A percentile compares a stretch with the other conserved stretches of the same genome.
These are phyloP conservation scores for Pollenia amentaria DNA, from an alignment of 2,888 invertebrate genomes.

Conservation along the genomic window DNA sequence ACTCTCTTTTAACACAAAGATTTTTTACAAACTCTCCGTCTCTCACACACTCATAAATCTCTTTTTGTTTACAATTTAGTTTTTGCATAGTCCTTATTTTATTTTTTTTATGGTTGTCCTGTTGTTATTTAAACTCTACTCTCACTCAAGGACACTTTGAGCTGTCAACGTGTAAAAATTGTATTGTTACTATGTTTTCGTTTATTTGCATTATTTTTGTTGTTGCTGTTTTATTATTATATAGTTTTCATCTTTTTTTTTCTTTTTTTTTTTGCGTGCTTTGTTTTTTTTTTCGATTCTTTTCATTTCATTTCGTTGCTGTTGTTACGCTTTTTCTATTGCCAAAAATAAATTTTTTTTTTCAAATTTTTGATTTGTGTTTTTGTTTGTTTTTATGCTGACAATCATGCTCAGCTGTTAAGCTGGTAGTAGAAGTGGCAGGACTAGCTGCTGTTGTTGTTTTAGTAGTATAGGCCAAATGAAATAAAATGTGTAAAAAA, in stretches of 20 bases:
- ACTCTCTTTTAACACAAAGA: background rate
- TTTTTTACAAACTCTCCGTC: background rate
- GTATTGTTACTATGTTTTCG: constrained; percentile 67
- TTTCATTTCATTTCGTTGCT: constrained; percentile 8
- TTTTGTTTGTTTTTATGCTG: constrained; percentile 40
- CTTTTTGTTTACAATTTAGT: constrained; percentile 72
- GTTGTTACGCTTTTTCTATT: constrained; percentile 35
- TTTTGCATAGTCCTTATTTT: constrained; percentile 14
- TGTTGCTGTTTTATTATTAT: constrained; percentile 59
- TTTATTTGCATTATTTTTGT: constrained; percentile 58
- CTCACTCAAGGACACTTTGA: constrained; percentile 80
- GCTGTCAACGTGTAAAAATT: constrained; percentile 75
- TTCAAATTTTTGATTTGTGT: constrained; percentile 7
- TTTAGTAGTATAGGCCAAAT: constrained; percentile 20
- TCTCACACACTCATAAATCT: constrained; percentile 54
- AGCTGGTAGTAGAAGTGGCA: constrained; percentile 39
- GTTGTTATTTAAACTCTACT: constrained; percentile 76
- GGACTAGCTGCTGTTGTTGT: background rate
- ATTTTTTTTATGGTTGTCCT: constrained; percentile 32
- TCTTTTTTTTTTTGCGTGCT: constrained; percentile 44
- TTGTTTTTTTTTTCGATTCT: constrained; percentile 29
- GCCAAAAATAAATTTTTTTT: constrained; percentile 43
- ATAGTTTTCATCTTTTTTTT: constrained; percentile 73
- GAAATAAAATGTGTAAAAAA: constrained; percentile 27
- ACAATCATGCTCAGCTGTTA: constrained; percentile 65